A percentile compares a stretch with the other conserved stretches of the same genome.
Conservation (phyloP, 2,113 vertebrate genomes). For the Phyllopteryx taeniolatus region DNA sequence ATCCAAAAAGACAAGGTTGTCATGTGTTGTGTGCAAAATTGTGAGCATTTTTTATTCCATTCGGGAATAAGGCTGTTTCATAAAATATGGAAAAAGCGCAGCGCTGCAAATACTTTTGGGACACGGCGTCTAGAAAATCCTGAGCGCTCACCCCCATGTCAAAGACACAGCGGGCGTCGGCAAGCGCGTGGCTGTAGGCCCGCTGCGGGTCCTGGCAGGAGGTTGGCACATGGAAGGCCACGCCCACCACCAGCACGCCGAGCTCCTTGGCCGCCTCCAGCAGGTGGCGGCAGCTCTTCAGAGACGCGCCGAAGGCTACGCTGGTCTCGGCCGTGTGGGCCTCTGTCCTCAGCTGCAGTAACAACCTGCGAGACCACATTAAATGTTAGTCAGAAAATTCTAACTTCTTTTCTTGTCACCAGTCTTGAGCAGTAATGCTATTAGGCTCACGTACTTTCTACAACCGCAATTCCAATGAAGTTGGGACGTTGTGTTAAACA, state of each 20-base stretch:
- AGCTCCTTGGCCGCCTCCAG: constrained; percentile 92
- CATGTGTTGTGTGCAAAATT: too few species aligned
- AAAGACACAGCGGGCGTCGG: constrained; percentile 95
- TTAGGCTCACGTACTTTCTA: neutral
- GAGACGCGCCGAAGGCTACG: constrained; percentile 90
- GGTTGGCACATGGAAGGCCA: constrained; percentile 90
- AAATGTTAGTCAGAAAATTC: too few species aligned
- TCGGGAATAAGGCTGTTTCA: neutral
- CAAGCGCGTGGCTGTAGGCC: constrained; percentile 86
- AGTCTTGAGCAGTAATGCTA: too few species aligned
- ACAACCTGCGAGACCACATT: constrained; percentile 74
- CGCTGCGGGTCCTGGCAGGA: constrained; percentile 87
- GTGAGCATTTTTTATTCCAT: too few species aligned
- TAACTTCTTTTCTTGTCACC: too few species aligned
- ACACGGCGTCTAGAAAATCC: too few species aligned
- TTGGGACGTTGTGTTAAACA: too few species aligned
- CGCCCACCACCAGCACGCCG: constrained; percentile 87
- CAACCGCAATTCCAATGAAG: too few species aligned
- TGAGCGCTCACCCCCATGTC: constrained; percentile 91
- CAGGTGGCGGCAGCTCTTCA: constrained; percentile 93
- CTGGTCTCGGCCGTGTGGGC: constrained; percentile 87
- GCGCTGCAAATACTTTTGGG: too few species aligned
- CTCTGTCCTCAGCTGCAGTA: constrained; percentile 93
- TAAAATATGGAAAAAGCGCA: neutral
- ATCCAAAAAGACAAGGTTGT: too few species aligned